Percentiles rank a stretch among this genome's conserved stretches.
phyloP scores from a whole-genome alignment of 2,888 invertebrate genomes.

The Penaeus monodon region DNA sequence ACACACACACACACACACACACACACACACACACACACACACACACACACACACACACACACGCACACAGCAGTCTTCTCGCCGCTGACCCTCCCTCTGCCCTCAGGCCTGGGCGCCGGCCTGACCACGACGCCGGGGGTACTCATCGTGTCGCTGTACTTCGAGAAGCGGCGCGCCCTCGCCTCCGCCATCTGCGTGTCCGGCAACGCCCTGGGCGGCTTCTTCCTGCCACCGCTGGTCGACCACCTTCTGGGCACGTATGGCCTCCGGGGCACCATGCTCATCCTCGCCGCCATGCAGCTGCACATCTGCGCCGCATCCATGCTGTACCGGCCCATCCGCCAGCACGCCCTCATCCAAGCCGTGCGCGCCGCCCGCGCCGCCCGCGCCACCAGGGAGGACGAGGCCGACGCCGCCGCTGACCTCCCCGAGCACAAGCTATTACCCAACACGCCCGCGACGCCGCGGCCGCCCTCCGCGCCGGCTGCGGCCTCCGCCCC shows the following conservation, averaged over 20 bases:
- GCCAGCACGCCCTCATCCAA: conserved; percentile 68
- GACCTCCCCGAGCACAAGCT: conserved; percentile 30
- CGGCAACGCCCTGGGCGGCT: conserved; percentile 82
- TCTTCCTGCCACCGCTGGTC: conserved; percentile 67
- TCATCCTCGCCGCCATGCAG: conserved; percentile 81
- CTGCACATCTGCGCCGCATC: conserved; percentile 82
- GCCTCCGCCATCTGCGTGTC: conserved; percentile 84
- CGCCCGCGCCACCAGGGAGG: neutral
- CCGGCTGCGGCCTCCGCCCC: neutral
- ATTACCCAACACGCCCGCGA: conserved; percentile 13
- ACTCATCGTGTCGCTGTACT: conserved; percentile 80
- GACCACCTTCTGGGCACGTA: conserved; percentile 66
- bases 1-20: too few relatives aligned
- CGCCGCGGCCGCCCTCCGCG: neutral
- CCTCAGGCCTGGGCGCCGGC: conserved; percentile 67
- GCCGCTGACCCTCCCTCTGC: too few relatives aligned
- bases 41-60: too few relatives aligned
- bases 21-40: too few relatives aligned
- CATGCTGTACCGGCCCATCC: conserved; percentile 77
- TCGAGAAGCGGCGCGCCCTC: conserved; percentile 77
- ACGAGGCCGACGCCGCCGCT: neutral
- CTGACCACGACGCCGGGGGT: conserved; percentile 75
- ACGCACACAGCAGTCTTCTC: too few relatives aligned
- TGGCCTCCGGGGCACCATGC: conserved; percentile 78
- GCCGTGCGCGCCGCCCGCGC: neutral